Percentiles rank a stretch among this genome's conserved stretches.
Conservation (phyloP, 1,140 invertebrate species). For the Drosophila ironensis region DNA sequence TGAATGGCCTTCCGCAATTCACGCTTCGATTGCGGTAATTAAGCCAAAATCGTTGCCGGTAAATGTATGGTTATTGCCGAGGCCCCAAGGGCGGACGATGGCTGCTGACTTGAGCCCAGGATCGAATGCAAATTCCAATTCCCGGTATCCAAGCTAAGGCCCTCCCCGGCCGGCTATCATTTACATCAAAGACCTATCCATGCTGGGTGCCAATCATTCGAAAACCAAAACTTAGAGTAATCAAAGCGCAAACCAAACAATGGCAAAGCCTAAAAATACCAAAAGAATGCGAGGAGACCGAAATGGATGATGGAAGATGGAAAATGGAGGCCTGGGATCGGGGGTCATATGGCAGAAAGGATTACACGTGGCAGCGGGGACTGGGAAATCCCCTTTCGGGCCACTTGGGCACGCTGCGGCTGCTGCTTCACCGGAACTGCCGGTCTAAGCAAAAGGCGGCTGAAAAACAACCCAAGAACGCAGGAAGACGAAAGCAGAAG, state of each 20-base stretch:
- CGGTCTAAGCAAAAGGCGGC: slow-evolving; percentile 40
- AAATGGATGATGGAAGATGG: no score
- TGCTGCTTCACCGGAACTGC: slow-evolving; percentile 57
- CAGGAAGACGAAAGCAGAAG: background rate
- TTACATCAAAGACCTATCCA: slow-evolving; percentile 72
- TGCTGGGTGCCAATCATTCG: slow-evolving; percentile 50
- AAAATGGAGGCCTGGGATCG: slow-evolving; percentile 14
- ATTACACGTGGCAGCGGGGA: slow-evolving; percentile 55
- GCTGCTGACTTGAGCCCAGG: background rate
- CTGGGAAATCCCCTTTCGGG: slow-evolving; percentile 50
- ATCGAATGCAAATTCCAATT: slow-evolving; percentile 9
- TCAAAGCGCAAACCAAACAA: slow-evolving; percentile 60
- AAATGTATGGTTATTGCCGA: slow-evolving; percentile 23
- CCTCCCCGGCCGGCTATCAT: slow-evolving; percentile 48
- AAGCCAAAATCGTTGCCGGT: slow-evolving; percentile 21
- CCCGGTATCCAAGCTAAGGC: slow-evolving; percentile 18
- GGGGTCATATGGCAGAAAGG: slow-evolving; percentile 49
- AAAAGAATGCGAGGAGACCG: slow-evolving; percentile 9
- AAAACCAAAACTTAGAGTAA: slow-evolving; percentile 73
- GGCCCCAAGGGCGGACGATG: background rate
- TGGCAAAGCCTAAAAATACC: slow-evolving; percentile 21
- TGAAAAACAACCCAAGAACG: slow-evolving; percentile 19
- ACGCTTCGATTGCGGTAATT: slow-evolving; percentile 28
- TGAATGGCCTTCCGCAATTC: slow-evolving; percentile 28
- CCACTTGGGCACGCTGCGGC: slow-evolving; percentile 69